Evolutionary conservation across 2,113 vertebrate species (phyloP).

Genomic region (Sakesphorus luctuosus): DNA sequence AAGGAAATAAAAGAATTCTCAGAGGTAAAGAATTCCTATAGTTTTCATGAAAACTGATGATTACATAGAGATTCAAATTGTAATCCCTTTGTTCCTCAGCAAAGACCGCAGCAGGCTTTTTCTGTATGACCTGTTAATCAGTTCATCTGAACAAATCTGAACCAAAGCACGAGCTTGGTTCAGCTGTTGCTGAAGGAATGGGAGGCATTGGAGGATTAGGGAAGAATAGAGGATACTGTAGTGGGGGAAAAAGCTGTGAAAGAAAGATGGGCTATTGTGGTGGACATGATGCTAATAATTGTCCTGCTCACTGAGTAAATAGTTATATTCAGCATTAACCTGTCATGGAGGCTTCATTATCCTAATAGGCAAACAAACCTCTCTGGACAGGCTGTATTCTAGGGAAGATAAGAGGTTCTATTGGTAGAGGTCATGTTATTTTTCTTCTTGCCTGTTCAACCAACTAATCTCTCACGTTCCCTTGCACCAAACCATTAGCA

Average conservation of each 20-base stretch:
- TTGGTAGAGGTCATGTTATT: neutral
- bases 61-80: neutral
- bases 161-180: too few relatives aligned
- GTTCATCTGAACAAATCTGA: neutral
- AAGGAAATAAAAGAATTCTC: neutral
- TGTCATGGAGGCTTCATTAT: neutral
- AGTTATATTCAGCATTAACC: neutral
- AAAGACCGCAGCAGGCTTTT: neutral
- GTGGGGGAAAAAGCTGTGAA: neutral
- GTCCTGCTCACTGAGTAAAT: neutral
- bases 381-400: neutral
- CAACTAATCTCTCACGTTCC: fast-evolving
- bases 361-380: neutral
- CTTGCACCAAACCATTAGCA: neutral
- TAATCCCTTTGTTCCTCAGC: neutral
- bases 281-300: neutral
- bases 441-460: neutral
- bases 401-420: neutral
- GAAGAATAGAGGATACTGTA: neutral
- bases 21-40: neutral
- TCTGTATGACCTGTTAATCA: neutral
- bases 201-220: neutral
- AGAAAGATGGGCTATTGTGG: neutral
- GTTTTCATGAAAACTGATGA: neutral
- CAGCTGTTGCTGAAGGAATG: neutral